Base-by-base conservation (phyloP, 2,888 invertebrate species). In the Antheraea yamamai region DNA sequence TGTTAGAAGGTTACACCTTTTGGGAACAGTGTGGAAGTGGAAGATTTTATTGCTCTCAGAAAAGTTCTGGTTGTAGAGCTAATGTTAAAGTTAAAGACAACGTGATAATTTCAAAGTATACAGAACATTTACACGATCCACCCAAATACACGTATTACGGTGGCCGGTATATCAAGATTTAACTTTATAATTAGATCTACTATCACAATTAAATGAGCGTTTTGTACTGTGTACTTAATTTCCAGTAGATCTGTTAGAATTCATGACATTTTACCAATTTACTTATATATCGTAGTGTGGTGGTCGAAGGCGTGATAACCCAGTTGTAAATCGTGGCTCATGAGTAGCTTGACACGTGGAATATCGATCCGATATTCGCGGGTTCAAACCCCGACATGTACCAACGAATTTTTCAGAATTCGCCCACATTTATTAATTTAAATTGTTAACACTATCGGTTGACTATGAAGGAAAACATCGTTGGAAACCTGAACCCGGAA, bases 11-110 rank as follows among this genome's bases (percentile, higher is more conserved):
- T 0, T 85, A 81, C 73, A 86, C 87, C 0, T 87, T 80, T 73
- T 86, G 81, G 0, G 84, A 83, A 76, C 82, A 81, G 76, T 76
- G 80, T 30, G 79, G 76, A 39, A 20, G 75, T 55, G 51, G 75
- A 26, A 77, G 77, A 66, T 88, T 81, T 71, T 86, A 87, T 75
- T 88, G 88, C 71, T 88, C 88, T 0, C 87, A 83, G 75, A 85
- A 84, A 74, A 76, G 82, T 23, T 72, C 73, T 3, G 86, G 86
- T 0, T 89, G 88, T 74, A 86, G 80, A 75, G 88, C 79, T 47
- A 76, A 74, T 77, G 76, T 79, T 0, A 79, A 78, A 55, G 55
- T 71, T 2, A 55, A 51, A 16, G 74, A 77, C n/a, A 78, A 79
- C 0, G 35, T 26, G 20, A 72, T 77, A 8, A 47, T 78, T 2